phyloP scores from a whole-genome alignment of 1,140 invertebrate species.

The Drosophila athabasca region DNA sequence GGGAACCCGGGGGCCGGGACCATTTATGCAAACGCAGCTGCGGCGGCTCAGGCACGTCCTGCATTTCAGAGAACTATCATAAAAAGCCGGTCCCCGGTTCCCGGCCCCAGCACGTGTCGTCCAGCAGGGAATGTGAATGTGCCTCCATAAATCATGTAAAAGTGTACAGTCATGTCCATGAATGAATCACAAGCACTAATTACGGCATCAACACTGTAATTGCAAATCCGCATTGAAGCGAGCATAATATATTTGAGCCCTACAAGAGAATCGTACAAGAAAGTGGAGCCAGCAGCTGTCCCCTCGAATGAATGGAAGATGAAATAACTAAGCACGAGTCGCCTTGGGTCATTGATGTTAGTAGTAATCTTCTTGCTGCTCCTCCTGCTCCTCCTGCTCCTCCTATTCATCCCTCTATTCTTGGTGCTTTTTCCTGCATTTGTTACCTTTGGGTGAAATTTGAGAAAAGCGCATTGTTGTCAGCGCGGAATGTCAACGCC shows the following conservation, averaged over 20 bases:
- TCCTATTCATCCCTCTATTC: too few species aligned
- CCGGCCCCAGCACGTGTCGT: conserved; percentile 35
- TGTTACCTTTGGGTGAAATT: conserved; percentile 41
- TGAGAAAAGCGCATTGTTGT: conserved; percentile 53
- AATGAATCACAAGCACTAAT: conserved; percentile 47
- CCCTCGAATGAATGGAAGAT: not conserved
- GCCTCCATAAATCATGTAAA: conserved; percentile 51
- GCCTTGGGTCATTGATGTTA: conserved; percentile 45
- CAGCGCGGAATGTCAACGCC: conserved; percentile 59
- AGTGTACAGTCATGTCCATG: conserved; percentile 35
- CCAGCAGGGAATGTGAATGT: conserved; percentile 41
- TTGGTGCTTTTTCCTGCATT: conserved; percentile 44
- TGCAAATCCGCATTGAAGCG: conserved; percentile 18
- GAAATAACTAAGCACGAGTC: not conserved
- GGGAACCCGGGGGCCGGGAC: not conserved
- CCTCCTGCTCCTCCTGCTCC: conserved; percentile 11
- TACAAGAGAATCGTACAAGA: not conserved
- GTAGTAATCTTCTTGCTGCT: not conserved
- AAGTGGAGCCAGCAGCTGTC: not conserved
- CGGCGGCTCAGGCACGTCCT: conserved; percentile 64
- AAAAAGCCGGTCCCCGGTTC: conserved; percentile 21
- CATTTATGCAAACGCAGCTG: conserved; percentile 78
- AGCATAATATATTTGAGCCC: conserved; percentile 1
- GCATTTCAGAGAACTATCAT: conserved; percentile 38
- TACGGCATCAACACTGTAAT: conserved; percentile 42